Evolutionary conservation across 2,888 invertebrate species (phyloP).

Genomic region (Drosophila parthenogenetica): DNA sequence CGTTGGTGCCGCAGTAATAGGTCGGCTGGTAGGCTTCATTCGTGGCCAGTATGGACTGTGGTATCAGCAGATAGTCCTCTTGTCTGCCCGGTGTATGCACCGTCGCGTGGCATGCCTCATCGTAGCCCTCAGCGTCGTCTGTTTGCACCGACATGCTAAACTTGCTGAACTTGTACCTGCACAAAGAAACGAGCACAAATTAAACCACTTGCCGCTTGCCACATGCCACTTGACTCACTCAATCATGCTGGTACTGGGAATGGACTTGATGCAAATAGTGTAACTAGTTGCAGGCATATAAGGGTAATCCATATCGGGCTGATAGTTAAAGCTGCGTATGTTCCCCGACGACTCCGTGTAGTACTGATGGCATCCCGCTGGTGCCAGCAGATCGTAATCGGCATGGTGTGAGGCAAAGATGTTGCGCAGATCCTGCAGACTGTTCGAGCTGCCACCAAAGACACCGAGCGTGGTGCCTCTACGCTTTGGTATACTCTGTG

Average conservation of each 20-base stretch:
- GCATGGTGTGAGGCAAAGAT: constrained; percentile 76
- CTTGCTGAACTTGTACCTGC: constrained; percentile 71
- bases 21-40: constrained; percentile 80
- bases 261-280: constrained; percentile 88
- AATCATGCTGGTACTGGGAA: constrained; percentile 71
- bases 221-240: constrained; percentile 67
- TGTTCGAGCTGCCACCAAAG: constrained; percentile 59
- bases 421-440: constrained; percentile 75
- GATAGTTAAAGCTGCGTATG: constrained; percentile 88
- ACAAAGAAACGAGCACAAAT: neutral
- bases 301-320: constrained; percentile 83
- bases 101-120: constrained; percentile 86
- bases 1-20: constrained; percentile 82
- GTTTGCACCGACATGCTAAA: constrained; percentile 73
- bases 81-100: constrained; percentile 85
- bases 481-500: constrained; percentile 46
- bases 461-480: constrained; percentile 29
- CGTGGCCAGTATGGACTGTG: constrained; percentile 83
- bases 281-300: constrained; percentile 87
- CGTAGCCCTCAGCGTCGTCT: constrained; percentile 73
- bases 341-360: constrained; percentile 87
- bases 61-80: constrained; percentile 87
- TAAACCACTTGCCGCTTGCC: neutral
- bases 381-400: constrained; percentile 85
- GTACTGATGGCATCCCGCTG: constrained; percentile 89